Evolutionary conservation across 2,888 invertebrate species (phyloP).

Genomic region (Epirrita christyi): DNA sequence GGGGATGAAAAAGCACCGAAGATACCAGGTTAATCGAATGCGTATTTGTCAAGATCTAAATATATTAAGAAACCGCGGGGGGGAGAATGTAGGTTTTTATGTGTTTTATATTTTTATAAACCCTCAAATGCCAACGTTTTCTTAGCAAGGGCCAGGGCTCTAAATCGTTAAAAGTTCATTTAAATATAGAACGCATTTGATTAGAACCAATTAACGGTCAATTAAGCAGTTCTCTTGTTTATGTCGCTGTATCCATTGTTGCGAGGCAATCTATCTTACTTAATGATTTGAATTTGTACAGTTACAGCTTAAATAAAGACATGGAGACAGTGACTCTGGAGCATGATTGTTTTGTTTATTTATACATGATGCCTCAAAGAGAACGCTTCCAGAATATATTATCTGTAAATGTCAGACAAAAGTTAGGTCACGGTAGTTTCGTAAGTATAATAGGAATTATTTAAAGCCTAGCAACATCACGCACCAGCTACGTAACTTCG

Average conservation of each 20-base stretch:
- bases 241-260: slow-evolving; percentile 69
- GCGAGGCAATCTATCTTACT: slow-evolving; percentile 57
- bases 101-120: no score
- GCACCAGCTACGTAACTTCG: slow-evolving; percentile 20
- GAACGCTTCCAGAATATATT: not conserved
- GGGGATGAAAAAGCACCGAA: no score
- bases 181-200: slow-evolving; percentile 83
- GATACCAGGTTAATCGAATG: no score
- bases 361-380: not conserved
- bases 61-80: no score
- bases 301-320: slow-evolving; percentile 39
- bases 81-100: no score
- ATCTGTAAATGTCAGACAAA: slow-evolving; percentile 32
- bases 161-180: slow-evolving; percentile 77
- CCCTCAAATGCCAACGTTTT: not conserved
- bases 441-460: slow-evolving; percentile 29
- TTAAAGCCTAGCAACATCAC: slow-evolving; percentile 24
- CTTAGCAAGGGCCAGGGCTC: slow-evolving; percentile 32
- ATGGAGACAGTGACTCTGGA: slow-evolving; percentile 23
- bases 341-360: no score
- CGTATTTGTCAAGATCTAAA: no score
- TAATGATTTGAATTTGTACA: slow-evolving; percentile 60
- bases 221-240: slow-evolving; percentile 77
- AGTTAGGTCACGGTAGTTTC: slow-evolving; percentile 33
- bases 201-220: slow-evolving; percentile 81